Conservation (phyloP, 2,888 invertebrate genomes). For the Hyppa rectilinea region DNA sequence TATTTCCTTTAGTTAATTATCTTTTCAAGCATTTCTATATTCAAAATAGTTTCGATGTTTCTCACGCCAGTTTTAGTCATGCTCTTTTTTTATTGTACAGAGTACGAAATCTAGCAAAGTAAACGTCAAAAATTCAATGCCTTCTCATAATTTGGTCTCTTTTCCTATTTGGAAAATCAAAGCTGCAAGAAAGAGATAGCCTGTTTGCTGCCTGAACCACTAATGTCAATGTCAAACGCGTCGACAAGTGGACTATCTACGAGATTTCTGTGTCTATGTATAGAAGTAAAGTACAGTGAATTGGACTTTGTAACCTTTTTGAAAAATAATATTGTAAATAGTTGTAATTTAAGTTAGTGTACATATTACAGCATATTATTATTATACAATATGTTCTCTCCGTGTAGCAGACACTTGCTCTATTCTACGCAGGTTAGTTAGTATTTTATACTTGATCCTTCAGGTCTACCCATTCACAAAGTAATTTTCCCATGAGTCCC, state of each 20-base stretch:
- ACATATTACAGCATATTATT: not conserved
- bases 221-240: slow-evolving; percentile 26
- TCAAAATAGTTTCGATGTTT: no score
- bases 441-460: slow-evolving; percentile 9
- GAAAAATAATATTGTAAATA: slow-evolving; percentile 66
- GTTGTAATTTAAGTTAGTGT: slow-evolving; percentile 39
- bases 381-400: slow-evolving; percentile 81
- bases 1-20: no score
- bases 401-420: slow-evolving; percentile 83
- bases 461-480: not conserved
- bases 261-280: slow-evolving; percentile 4
- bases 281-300: slow-evolving; percentile 42
- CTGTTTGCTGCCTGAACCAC: not conserved
- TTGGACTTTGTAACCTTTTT: slow-evolving; percentile 86
- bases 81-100: no score
- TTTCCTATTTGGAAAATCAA: not conserved
- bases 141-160: not conserved
- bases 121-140: not conserved
- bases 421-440: slow-evolving; percentile 83
- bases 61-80: no score
- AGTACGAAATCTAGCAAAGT: no score
- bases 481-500: not conserved
- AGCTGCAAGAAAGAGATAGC: not conserved
- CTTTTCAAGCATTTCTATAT: no score
- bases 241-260: not conserved